phyloP scores from a whole-genome alignment of 2,888 invertebrate genomes.

The Alloplasta piceator region DNA sequence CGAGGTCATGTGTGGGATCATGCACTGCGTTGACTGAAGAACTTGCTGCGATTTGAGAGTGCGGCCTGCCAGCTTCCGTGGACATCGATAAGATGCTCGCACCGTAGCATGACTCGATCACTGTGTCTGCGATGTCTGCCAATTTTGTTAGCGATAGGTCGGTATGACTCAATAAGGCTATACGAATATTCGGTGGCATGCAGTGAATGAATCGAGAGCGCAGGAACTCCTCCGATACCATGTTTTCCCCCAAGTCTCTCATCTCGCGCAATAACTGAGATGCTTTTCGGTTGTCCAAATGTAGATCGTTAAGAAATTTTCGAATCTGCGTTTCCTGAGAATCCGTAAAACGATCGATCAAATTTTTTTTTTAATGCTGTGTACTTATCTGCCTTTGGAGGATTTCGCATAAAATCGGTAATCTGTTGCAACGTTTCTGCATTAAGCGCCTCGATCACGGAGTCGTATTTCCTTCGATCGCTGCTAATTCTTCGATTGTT shows the following conservation, averaged over 20 bases:
- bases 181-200: conserved; percentile 38
- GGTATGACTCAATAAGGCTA: conserved; percentile 18
- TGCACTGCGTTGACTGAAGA: neutral
- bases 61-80: neutral
- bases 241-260: conserved; percentile 47
- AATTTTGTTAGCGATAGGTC: conserved; percentile 32
- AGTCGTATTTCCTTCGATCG: conserved; percentile 16
- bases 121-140: conserved; percentile 50
- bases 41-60: neutral
- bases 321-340: conserved; percentile 36
- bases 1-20: neutral
- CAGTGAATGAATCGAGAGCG: conserved; percentile 54
- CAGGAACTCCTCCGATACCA: conserved; percentile 61
- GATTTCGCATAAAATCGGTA: conserved; percentile 28
- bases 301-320: conserved; percentile 46
- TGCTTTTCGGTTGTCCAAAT: conserved; percentile 61
- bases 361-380: neutral
- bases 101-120: conserved; percentile 27
- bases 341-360: conserved; percentile 19
- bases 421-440: conserved; percentile 4
- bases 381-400: neutral
- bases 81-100: conserved; percentile 3
- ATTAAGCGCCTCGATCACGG: conserved; percentile 3
- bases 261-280: conserved; percentile 64
- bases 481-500: conserved; percentile 8